These are phyloP conservation scores for Geothlypis trichas DNA, from an alignment of 2,113 vertebrate genomes.

Conservation along the genomic window DNA sequence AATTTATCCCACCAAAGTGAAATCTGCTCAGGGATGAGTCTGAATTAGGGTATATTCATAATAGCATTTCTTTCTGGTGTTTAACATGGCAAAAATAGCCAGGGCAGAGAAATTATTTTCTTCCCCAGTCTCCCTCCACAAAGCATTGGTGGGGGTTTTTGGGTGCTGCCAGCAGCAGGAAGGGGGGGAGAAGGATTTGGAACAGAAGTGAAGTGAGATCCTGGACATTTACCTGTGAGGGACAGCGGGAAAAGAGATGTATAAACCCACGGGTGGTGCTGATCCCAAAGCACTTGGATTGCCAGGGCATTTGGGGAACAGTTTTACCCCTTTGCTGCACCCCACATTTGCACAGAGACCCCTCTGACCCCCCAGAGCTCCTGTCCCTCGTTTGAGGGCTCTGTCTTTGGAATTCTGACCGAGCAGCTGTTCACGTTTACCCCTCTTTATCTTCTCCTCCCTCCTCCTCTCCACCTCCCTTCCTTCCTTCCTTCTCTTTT, in stretches of 20 bases:
- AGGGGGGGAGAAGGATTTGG: not conserved
- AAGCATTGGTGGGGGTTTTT: not conserved
- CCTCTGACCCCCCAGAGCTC: not conserved
- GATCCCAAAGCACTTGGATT: not conserved
- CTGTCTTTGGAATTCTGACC: not conserved
- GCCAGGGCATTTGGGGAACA: not conserved
- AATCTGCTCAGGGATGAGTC: slow-evolving; percentile 26
- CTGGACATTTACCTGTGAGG: not conserved
- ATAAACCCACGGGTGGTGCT: not conserved
- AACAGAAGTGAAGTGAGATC: not conserved
- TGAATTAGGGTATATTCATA: slow-evolving; percentile 31
- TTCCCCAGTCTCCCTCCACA: not conserved
- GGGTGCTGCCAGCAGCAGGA: not conserved
- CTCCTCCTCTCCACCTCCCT: not conserved
- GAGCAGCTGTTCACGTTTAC: not conserved
- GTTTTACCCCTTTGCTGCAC: not conserved
- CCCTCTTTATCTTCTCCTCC: not conserved
- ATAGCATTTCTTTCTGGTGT: not conserved
- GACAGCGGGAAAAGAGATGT: too few relatives aligned
- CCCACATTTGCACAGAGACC: not conserved
- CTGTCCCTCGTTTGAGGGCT: not conserved
- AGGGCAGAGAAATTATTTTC: not conserved
- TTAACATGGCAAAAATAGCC: not conserved
- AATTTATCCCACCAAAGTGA: slow-evolving; percentile 32
- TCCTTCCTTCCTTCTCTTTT: not conserved